A percentile compares a stretch with the other conserved stretches of the same genome.
Conservation (phyloP, 2,888 invertebrate genomes). For the Melinaea marsaeus region DNA sequence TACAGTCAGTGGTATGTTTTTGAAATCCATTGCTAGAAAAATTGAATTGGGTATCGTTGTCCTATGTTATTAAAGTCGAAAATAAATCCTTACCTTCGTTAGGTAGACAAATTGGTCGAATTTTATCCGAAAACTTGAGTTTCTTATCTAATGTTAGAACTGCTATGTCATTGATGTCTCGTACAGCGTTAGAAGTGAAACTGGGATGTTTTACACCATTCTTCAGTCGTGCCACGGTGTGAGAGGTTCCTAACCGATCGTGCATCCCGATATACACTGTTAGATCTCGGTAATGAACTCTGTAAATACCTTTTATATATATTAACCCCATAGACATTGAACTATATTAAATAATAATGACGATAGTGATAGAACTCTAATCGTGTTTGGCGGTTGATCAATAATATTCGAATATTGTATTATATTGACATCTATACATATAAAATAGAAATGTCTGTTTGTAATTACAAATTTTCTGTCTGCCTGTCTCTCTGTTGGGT, state of each 20-base stretch:
- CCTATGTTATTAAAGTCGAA: no score
- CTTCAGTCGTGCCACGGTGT: slow-evolving; percentile 44
- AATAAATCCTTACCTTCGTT: slow-evolving; percentile 34
- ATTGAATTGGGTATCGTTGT: not conserved
- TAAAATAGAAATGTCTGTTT: no score
- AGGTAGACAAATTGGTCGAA: slow-evolving; percentile 75
- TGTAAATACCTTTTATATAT: not conserved
- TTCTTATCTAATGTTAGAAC: slow-evolving; percentile 67
- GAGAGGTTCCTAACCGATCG: slow-evolving; percentile 60
- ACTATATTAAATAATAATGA: no score
- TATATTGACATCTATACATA: no score
- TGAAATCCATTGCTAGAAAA: slow-evolving; percentile 57
- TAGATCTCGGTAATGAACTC: slow-evolving; percentile 60
- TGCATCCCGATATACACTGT: slow-evolving; percentile 73
- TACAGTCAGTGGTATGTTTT: slow-evolving; percentile 52
- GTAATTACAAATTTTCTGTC: no score
- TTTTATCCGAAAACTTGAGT: slow-evolving; percentile 61
- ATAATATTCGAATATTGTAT: no score
- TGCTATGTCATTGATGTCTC: slow-evolving; percentile 79
- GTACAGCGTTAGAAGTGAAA: slow-evolving; percentile 73
- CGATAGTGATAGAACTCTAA: no score
- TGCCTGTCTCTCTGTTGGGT: no score
- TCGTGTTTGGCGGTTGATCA: no score
- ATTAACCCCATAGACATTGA: not conserved
- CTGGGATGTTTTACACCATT: slow-evolving; percentile 66